These are phyloP conservation scores for Nycteola revayana DNA, from an alignment of 2,888 invertebrate genomes.

Conservation along the genomic window DNA sequence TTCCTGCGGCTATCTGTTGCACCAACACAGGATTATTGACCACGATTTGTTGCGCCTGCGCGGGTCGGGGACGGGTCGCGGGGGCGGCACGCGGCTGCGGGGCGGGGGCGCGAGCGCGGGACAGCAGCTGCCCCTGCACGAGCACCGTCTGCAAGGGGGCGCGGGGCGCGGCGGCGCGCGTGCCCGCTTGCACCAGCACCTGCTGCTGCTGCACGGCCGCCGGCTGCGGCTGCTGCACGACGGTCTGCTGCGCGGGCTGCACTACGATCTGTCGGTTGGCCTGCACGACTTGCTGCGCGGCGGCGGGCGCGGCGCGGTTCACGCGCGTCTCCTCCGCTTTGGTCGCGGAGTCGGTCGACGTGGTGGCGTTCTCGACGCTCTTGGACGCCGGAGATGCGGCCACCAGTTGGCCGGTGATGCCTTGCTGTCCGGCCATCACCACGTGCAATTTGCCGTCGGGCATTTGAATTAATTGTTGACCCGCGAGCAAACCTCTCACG, in stretches of 20 bases:
- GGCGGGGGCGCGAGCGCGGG: constrained; percentile 37
- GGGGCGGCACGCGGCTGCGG: constrained; percentile 38
- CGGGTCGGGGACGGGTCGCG: constrained; percentile 51
- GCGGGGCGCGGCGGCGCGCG: constrained; percentile 34
- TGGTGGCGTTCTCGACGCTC: constrained; percentile 35
- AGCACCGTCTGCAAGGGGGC: constrained; percentile 62
- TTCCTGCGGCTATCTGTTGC: constrained; percentile 91
- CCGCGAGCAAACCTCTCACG: constrained; percentile 94
- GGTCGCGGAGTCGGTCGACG: constrained; percentile 8
- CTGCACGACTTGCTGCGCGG: constrained; percentile 46
- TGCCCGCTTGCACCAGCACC: constrained; percentile 39
- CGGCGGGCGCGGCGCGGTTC: constrained; percentile 7
- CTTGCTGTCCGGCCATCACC: constrained; percentile 85
- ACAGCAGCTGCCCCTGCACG: constrained; percentile 53
- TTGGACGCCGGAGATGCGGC: constrained; percentile 54
- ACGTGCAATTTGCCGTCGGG: constrained; percentile 96
- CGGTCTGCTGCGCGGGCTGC: constrained; percentile 44
- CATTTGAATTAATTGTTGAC: constrained; percentile 96
- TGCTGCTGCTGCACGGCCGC: constrained; percentile 46
- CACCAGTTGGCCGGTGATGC: constrained; percentile 68
- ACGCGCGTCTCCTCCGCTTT: constrained; percentile 25
- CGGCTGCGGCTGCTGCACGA: constrained; percentile 50
- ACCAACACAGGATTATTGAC: constrained; percentile 89
- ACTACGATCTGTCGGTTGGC: constrained; percentile 61
- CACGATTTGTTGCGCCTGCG: constrained; percentile 85